Percentiles rank a stretch among this genome's conserved stretches.
These are phyloP conservation scores for Chelonoidis abingdonii DNA, from an alignment of 2,113 vertebrate species.

Conservation along the genomic window DNA sequence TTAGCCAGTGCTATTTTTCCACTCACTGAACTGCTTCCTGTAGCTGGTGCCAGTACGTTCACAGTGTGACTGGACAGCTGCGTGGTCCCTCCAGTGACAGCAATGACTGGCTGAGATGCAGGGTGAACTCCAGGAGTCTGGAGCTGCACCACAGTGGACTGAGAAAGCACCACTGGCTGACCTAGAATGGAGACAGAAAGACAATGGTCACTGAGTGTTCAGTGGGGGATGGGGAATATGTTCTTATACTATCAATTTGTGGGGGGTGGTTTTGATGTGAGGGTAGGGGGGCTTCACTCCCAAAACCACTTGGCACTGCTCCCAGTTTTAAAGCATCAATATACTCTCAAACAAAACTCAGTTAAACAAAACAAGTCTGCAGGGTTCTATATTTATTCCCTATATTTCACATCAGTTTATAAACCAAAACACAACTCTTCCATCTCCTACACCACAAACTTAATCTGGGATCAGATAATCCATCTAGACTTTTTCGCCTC, in stretches of 20 bases:
- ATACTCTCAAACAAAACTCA: neutral
- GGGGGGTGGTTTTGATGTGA: accelerated
- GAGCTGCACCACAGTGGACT: slow-evolving; percentile 87
- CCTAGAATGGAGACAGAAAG: slow-evolving; percentile 72
- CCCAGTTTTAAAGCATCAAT: neutral
- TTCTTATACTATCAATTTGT: neutral
- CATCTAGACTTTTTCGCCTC: neutral
- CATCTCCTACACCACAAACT: neutral
- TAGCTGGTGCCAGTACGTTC: slow-evolving; percentile 73
- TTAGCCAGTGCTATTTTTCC: slow-evolving; percentile 67
- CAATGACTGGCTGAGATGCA: slow-evolving; percentile 74
- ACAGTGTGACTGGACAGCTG: slow-evolving; percentile 77
- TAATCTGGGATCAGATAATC: neutral
- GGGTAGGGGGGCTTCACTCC: neutral
- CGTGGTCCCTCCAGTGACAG: slow-evolving; percentile 77
- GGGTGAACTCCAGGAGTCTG: slow-evolving; percentile 81
- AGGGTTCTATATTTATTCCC: neutral
- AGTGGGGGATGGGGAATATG: accelerated
- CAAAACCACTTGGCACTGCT: neutral
- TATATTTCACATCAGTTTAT: neutral
- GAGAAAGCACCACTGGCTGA: slow-evolving; percentile 84
- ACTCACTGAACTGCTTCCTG: slow-evolving; percentile 23
- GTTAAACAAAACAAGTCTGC: neutral
- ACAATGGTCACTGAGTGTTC: neutral
- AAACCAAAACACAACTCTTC: neutral